phyloP scores from a whole-genome alignment of 2,888 invertebrate species.

The Subacronicta megacephala region DNA sequence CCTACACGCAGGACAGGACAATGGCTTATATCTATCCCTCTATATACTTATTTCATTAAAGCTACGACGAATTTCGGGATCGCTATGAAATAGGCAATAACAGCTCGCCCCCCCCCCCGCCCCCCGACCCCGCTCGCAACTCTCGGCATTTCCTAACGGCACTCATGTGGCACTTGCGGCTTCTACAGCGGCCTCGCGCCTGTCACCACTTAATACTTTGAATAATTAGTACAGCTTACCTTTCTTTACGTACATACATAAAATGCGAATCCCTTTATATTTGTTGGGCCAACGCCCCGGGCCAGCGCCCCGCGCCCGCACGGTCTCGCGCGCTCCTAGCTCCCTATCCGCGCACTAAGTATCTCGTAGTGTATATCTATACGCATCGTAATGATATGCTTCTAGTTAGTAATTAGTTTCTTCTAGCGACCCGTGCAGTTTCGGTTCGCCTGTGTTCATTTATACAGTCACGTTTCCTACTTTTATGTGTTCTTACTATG shows the following conservation, averaged over 20 bases:
- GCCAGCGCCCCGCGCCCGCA: too few relatives aligned
- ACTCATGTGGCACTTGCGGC: slow-evolving; percentile 2
- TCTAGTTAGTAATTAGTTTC: too few relatives aligned
- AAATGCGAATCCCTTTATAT: slow-evolving; percentile 19
- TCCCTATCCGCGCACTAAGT: too few relatives aligned
- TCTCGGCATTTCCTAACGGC: not conserved
- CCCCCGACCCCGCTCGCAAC: not conserved
- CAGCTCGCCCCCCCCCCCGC: not conserved
- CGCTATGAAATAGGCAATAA: slow-evolving; percentile 27
- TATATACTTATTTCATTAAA: slow-evolving; percentile 24
- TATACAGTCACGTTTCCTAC: too few relatives aligned
- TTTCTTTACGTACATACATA: slow-evolving; percentile 28
- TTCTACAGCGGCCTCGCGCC: not conserved
- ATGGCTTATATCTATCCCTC: slow-evolving; percentile 5
- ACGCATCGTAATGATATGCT: too few relatives aligned
- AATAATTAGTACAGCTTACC: slow-evolving; percentile 28
- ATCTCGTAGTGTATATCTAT: too few relatives aligned
- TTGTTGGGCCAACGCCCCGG: too few relatives aligned
- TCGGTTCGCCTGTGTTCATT: too few relatives aligned
- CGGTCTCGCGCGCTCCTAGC: too few relatives aligned
- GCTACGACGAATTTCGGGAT: slow-evolving; percentile 13
- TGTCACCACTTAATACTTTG: slow-evolving; percentile 15
- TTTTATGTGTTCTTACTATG: too few relatives aligned
- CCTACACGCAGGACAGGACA: slow-evolving; percentile 17
- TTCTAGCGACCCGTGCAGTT: too few relatives aligned